Evolutionary conservation across 2,888 invertebrate genomes (phyloP), one percentile per base, ranked within the genome.

Genomic region (Mythimna impura): DNA sequence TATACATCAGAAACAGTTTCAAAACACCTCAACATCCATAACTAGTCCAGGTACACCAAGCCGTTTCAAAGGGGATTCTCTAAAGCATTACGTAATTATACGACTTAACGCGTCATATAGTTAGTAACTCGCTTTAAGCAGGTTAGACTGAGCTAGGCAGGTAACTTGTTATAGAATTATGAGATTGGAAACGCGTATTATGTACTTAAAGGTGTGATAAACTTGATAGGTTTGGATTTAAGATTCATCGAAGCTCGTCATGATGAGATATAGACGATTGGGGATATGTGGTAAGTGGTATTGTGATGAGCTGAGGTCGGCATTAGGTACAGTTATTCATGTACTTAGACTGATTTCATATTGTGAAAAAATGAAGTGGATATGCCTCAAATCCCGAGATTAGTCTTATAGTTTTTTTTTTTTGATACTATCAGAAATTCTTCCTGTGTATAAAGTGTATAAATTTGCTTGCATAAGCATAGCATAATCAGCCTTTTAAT

Each of bases 11-110:
- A 62, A 55, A 52, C 43, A 57, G 70, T 66, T 76, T 58, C 25
- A 55, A 66, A 66, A 60, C 65, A 43, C 30, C n/a, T 50, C 14
- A 10, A 54, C 34, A 43, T 66, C 34, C 55, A n/a, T 58, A 68
- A 66, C 67, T 66, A 30, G 17, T 25, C 5, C 50, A 60, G 66
- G 52, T 57, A 47, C 58, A 63, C 54, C 36, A 55, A 52, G 43
- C 10, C 34, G 63, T 55, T 69, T 76, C 64, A 64, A 47, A 73
- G 55, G 20, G 47, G 52, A 60, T 60, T 72, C 70, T 73, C 66
- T 60, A 47, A 62, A 58, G 64, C 57, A 83, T 74, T 64, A 74
- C 22, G 47, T 80, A 74, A 80, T 80, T 70, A 80, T 64, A 57
- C 63, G 80, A 57, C 68, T 79, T 66, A 61, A 61, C 34, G 64